Evolutionary conservation across 2,797 vertebrate species (phyloP), one percentile per base, ranked within the genome.

Genomic region (Agapornis canus): DNA sequence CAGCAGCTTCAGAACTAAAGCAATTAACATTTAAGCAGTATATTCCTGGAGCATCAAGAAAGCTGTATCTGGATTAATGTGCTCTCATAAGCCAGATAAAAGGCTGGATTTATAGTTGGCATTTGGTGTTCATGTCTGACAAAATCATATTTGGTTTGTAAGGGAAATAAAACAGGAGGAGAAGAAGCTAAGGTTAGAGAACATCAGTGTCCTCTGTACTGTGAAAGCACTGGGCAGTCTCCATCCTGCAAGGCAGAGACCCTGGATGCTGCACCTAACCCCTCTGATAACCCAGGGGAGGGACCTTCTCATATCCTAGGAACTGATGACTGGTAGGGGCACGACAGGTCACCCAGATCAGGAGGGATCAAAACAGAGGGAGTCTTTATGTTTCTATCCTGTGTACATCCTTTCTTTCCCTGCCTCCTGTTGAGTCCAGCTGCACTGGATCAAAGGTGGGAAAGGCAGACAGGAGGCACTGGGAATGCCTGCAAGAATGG

Each of bases 261-360:
- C 7, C 14, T 21, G 52, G 13, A 22, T 35, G 18, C 32, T 65
- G 37, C 11, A 31, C 15, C 60, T 8, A 65, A 39, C 18, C 51
- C n/a, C 0, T 1, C 39, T 1, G 1, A 11, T 17, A 29, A 35
- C 5, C 26, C 31, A 23, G 2, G 0, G 13, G 4, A n/a, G 32
- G 31, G 39, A 13, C 20, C 51, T 72, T 9, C 15, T 47, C 29
- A 8, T 21, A 3, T 22, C 42, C 20, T 18, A 13, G 26, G 21
- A 7, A 4, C n/a, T 26, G 48, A 15, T 27, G 42, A 15, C 13
- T 29, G 16, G 29, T 29, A 31, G 27, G 29, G 87, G 29, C 21
- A 9, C 39, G 43, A 25, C 39, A 88, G 25, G 31, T 37, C 68
- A 52, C 9, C 43, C 48, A 29, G 42, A 25, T 26, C 35, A 39